Evolutionary conservation across 2,113 vertebrate genomes (phyloP), one percentile per base, ranked within the genome.

Genomic region (Notothenia coriiceps): DNA sequence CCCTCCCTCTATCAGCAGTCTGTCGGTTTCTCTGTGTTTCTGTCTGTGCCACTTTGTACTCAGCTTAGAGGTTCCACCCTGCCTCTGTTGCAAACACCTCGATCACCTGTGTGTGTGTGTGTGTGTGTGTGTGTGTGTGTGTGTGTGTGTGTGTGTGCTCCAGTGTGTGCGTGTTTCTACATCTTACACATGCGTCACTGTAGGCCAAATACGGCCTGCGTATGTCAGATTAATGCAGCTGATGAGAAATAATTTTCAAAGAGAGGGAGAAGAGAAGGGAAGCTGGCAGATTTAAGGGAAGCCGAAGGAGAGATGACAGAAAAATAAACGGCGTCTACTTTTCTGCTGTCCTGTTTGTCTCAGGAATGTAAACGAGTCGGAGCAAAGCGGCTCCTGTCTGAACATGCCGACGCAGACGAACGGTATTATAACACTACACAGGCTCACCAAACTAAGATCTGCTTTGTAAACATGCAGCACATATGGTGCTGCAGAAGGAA

Each of bases 311-410:
- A n/a, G 44, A 49, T 63, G 60, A 62, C 35, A 12, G 4, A 0
- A 22, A 77, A 62, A 78, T 63, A 84, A 87, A 71, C 33, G 51
- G 44, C 0, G 51, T 18, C 56, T 65, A 22, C 61, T 80, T 80
- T 84, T 85, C 62, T 79, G 51, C 80, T 47, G 79, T 89, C 90
- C 78, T 62, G 84, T 91, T 91, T 91, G 79, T 74, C 29, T 74
- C 81, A 77, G 92, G 90, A 94, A 94, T 93, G 91, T 92, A 92
- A 93, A 93, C 91, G 10, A 69, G 91, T 86, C 50, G 5, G 46
- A 74, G 88, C 91, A 52, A 67, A 79, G 80, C 69, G 44, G 90
- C 87, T 90, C 84, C 79, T 86, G 91, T 93, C 91, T 89, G 85
- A 87, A 84, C 92, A 91, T 20, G 90, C 85, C 35, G 49, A 64